These are phyloP conservation scores for Noturus placidus DNA, from an alignment of 2,113 vertebrate genomes.

Conservation along the genomic window DNA sequence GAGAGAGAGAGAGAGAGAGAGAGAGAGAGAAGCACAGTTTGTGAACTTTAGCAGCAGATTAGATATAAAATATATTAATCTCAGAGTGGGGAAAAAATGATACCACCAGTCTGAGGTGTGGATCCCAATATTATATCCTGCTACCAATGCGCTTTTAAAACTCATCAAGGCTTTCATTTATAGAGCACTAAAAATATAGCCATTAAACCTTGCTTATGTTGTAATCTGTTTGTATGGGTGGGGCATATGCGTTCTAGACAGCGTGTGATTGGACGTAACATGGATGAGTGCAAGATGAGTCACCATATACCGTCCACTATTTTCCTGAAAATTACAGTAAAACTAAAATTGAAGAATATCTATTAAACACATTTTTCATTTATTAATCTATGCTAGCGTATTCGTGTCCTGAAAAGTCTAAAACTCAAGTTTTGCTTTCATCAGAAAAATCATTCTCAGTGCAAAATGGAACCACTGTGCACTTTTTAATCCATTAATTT, in stretches of 20 bases:
- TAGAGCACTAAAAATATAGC: neutral
- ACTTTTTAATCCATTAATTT: slow-evolving; percentile 1
- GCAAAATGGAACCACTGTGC: neutral
- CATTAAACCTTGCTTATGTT: neutral
- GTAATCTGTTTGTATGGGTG: neutral
- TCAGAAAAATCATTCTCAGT: neutral
- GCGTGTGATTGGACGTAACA: neutral
- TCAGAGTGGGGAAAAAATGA: neutral
- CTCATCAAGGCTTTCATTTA: neutral
- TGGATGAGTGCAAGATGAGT: neutral
- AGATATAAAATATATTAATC: neutral
- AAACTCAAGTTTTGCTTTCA: neutral
- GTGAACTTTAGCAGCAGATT: neutral
- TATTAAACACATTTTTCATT: neutral
- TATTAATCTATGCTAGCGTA: neutral
- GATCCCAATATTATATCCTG: neutral
- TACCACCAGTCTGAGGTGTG: neutral
- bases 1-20: too few species aligned
- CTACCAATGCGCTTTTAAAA: neutral
- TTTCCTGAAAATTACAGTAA: neutral
- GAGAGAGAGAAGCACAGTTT: neutral
- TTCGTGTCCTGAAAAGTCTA: neutral
- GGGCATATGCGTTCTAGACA: neutral
- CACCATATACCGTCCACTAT: neutral
- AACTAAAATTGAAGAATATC: neutral